A percentile compares a stretch with the other conserved stretches of the same genome.
Conservation (phyloP, 2,888 invertebrate genomes). For the Saturnia japonica region DNA sequence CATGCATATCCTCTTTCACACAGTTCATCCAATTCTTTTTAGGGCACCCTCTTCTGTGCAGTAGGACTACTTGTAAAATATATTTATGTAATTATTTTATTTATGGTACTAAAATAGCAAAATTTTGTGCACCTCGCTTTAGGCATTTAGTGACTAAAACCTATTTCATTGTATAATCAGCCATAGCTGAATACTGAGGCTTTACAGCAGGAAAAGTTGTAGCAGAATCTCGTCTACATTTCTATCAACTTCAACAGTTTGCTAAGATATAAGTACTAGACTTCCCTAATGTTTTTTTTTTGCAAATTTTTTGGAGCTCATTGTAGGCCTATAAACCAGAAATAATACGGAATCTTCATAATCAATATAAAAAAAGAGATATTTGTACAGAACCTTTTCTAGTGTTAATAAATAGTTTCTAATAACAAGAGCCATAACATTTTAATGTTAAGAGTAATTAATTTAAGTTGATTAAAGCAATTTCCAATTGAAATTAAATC, state of each 20-base stretch:
- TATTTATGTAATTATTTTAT: not conserved
- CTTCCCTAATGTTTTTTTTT: not conserved
- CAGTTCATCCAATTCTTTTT: no score
- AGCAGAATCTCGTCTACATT: not conserved
- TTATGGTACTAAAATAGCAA: not conserved
- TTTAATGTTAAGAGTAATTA: not conserved
- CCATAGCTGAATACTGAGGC: not conserved
- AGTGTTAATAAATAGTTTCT: not conserved
- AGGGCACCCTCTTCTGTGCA: no score
- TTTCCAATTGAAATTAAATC: not conserved
- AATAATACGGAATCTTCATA: not conserved
- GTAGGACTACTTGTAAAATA: not conserved
- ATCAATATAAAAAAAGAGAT: not conserved
- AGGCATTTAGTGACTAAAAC: no score
- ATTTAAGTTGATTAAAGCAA: not conserved
- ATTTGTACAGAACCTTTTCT: not conserved
- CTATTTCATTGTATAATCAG: no score
- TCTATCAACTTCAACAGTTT: not conserved
- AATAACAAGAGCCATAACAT: not conserved
- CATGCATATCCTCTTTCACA: no score
- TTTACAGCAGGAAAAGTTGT: not conserved
- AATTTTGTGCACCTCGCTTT: not conserved
- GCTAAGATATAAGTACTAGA: not conserved
- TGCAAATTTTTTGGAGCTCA: not conserved
- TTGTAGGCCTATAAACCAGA: not conserved